Percentiles rank a stretch among this genome's conserved stretches.
Conservation (phyloP, 37 sponge, comb jelly and placozoan genomes). For the Hexactinellida sp. region DNA sequence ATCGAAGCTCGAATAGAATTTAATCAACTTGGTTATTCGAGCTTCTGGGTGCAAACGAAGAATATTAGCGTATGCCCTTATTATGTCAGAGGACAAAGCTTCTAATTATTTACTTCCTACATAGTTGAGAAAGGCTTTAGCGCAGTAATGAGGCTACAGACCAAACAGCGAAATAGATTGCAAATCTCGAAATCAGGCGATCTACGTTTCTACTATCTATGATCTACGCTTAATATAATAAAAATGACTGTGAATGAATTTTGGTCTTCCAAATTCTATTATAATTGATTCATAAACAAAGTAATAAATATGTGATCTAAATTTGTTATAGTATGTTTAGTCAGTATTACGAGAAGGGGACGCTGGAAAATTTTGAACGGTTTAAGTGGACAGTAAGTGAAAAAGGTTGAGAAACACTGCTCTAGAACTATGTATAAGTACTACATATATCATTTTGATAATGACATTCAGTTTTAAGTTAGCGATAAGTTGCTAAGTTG, state of each 20-base stretch:
- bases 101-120: neutral
- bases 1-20: slow-evolving; percentile 8
- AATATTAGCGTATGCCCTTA: slow-evolving; percentile 10
- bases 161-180: neutral
- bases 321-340: neutral
- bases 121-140: neutral
- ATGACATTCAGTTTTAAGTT: no score
- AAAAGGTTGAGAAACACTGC: slow-evolving; percentile 13
- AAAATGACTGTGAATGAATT: no score
- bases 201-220: no score
- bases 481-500: no score
- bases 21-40: neutral
- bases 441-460: no score
- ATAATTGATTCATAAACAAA: no score
- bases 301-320: neutral
- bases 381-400: slow-evolving; percentile 10
- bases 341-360: neutral
- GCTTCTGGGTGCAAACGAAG: slow-evolving; percentile 14
- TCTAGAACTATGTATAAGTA: no score
- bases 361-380: slow-evolving; percentile 10
- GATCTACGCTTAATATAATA: no score
- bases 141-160: neutral
- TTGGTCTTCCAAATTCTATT: no score
- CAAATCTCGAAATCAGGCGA: neutral
- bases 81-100: slow-evolving; percentile 5